Percentiles rank a stretch among this genome's conserved stretches.
Evolutionary conservation across 2,888 invertebrate genomes (phyloP).

Genomic region (Pyrrhosoma nymphula): DNA sequence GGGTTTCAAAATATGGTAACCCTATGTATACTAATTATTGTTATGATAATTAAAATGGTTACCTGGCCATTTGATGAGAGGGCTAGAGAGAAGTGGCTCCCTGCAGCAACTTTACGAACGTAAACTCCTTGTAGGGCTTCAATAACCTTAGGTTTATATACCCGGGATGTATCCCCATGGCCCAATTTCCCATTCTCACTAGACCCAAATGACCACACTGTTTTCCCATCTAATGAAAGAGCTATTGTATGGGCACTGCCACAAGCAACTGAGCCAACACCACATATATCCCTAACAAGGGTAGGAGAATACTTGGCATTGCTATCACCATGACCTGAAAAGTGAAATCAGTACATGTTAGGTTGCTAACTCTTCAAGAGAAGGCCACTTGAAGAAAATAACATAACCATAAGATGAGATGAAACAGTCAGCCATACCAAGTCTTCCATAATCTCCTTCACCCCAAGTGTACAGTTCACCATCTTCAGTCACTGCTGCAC

Average conservation of each 20-base stretch:
- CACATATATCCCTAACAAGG: conserved; percentile 80
- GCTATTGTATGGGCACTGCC: conserved; percentile 81
- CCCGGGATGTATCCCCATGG: conserved; percentile 78
- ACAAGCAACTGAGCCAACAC: conserved; percentile 81
- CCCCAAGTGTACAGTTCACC: conserved; percentile 82
- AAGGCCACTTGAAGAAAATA: neutral
- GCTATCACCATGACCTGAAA: conserved; percentile 82
- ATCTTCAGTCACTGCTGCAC: conserved; percentile 81
- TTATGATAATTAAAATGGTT: neutral
- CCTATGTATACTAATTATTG: no score
- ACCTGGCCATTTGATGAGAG: conserved; percentile 79
- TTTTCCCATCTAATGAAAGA: conserved; percentile 80
- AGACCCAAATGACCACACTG: conserved; percentile 82
- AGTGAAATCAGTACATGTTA: neutral
- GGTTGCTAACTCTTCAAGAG: neutral
- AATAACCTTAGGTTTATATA: conserved; percentile 81
- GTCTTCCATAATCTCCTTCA: conserved; percentile 80
- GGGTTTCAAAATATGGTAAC: no score
- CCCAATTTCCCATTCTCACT: conserved; percentile 81
- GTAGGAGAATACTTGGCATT: conserved; percentile 81
- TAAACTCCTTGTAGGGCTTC: conserved; percentile 81
- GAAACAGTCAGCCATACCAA: conserved; percentile 74
- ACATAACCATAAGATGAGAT: neutral
- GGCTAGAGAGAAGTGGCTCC: conserved; percentile 80
- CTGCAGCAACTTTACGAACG: conserved; percentile 81